phyloP scores from a whole-genome alignment of 2,113 vertebrate genomes.

The Lepus timidus region DNA sequence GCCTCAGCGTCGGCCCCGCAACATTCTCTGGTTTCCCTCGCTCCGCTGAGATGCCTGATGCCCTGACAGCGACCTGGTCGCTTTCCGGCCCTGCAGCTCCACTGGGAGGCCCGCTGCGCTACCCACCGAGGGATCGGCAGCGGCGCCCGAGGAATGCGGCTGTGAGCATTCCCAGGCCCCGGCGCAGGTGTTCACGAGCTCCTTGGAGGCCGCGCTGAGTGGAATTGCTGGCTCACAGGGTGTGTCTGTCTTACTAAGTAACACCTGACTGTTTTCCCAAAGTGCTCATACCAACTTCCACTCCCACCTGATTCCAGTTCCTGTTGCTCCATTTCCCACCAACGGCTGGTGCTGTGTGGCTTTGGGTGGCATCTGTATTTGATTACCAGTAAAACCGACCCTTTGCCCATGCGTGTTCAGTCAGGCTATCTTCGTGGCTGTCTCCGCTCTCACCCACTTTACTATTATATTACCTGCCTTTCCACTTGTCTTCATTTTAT shows the following conservation, averaged over 20 bases:
- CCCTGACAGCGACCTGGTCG: no score
- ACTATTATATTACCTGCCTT: background rate
- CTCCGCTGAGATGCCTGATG: no score
- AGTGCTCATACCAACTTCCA: background rate
- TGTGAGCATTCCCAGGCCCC: rapidly evolving
- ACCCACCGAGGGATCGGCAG: rapidly evolving
- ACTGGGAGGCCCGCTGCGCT: no score
- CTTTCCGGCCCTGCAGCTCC: no score
- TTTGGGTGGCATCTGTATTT: background rate
- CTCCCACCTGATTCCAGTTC: slow-evolving; percentile 16
- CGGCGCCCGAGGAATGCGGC: background rate
- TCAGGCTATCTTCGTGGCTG: background rate
- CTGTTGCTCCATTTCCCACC: background rate
- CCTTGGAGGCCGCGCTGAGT: background rate
- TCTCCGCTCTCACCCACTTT: background rate
- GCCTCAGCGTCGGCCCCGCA: no score
- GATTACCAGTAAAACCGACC: background rate
- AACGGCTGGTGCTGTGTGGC: background rate
- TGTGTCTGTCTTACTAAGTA: slow-evolving; percentile 41
- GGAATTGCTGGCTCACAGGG: background rate
- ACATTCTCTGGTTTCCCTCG: no score
- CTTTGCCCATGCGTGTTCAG: background rate
- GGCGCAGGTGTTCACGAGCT: background rate
- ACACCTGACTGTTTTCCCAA: slow-evolving; percentile 8
- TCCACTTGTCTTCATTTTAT: no score